Percentiles rank a stretch among this genome's conserved stretches.
These are phyloP conservation scores for Zaprionus ornatus DNA, from an alignment of 1,140 invertebrate species.

Conservation along the genomic window DNA sequence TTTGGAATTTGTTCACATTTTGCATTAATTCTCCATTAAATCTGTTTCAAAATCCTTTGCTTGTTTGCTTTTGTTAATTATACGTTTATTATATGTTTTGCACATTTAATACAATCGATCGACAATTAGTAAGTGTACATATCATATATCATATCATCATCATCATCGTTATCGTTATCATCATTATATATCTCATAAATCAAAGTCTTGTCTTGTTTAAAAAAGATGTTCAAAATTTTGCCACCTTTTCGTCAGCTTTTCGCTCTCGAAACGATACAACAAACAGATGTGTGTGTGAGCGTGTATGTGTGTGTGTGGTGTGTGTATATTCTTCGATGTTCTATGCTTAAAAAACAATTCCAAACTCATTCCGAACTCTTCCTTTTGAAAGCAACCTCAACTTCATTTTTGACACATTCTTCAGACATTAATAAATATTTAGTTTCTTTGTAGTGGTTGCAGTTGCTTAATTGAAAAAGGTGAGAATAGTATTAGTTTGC, in stretches of 20 bases:
- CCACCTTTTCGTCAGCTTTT: conserved; percentile 6
- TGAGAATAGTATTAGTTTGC: conserved; percentile 38
- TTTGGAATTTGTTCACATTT: conserved; percentile 79
- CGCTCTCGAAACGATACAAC: neutral
- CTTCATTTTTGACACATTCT: conserved; percentile 4
- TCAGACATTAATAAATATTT: conserved; percentile 4
- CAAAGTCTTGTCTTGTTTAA: conserved; percentile 64
- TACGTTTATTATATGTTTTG: conserved; percentile 70
- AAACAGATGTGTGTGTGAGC: neutral
- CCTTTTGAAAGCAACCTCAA: conserved; percentile 29
- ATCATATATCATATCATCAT: neutral
- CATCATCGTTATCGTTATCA: neutral
- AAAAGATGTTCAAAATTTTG: conserved; percentile 27
- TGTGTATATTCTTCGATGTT: conserved; percentile 32
- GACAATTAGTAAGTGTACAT: conserved; percentile 22
- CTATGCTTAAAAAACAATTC: conserved; percentile 39
- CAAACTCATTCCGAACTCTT: conserved; percentile 25
- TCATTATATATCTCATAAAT: conserved; percentile 48
- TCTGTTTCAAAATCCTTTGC: conserved; percentile 78
- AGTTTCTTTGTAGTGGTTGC: conserved; percentile 20
- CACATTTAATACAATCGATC: conserved; percentile 63
- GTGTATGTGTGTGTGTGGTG: neutral
- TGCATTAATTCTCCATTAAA: conserved; percentile 64
- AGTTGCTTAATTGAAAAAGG: conserved; percentile 16
- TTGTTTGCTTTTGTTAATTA: conserved; percentile 55